Percentiles rank a stretch among this genome's conserved stretches.
Conservation (phyloP, 1,140 invertebrate genomes). For the Elymnias hypermnestra region DNA sequence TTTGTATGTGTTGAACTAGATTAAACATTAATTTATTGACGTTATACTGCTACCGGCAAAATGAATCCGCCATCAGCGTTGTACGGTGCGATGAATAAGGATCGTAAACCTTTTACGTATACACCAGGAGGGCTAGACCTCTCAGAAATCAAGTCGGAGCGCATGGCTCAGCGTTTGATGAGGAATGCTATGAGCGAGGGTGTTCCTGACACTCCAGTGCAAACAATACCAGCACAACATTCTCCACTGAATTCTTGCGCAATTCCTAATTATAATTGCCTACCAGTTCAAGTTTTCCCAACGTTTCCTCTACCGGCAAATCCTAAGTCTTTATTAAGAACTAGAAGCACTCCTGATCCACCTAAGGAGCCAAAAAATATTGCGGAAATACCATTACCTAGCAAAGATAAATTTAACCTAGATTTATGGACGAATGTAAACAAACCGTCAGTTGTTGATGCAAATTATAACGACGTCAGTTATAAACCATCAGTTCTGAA, state of each 20-base stretch:
- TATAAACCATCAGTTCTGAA: slow-evolving; percentile 4
- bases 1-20: slow-evolving; percentile 22
- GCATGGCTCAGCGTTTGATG: slow-evolving; percentile 87
- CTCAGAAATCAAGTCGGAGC: slow-evolving; percentile 91
- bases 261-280: slow-evolving; percentile 62
- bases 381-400: background rate
- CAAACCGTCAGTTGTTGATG: background rate
- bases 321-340: slow-evolving; percentile 65
- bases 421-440: slow-evolving; percentile 5
- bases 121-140: slow-evolving; percentile 94
- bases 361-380: slow-evolving; percentile 23
- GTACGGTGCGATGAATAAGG: slow-evolving; percentile 87
- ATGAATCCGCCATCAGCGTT: slow-evolving; percentile 90
- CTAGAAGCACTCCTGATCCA: slow-evolving; percentile 53
- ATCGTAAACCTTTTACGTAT: slow-evolving; percentile 96
- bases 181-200: slow-evolving; percentile 81
- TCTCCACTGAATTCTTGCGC: slow-evolving; percentile 42
- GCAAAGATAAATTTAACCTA: slow-evolving; percentile 1
- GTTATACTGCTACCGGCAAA: slow-evolving; percentile 51
- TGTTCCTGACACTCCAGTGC: slow-evolving; percentile 59
- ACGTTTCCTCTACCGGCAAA: slow-evolving; percentile 65
- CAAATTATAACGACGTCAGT: slow-evolving; percentile 14
- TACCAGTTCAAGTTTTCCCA: slow-evolving; percentile 71
- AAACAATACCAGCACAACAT: slow-evolving; percentile 48
- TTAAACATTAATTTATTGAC: slow-evolving; percentile 15